phyloP scores from a whole-genome alignment of 2,888 invertebrate genomes.

The Mythimna albipuncta region DNA sequence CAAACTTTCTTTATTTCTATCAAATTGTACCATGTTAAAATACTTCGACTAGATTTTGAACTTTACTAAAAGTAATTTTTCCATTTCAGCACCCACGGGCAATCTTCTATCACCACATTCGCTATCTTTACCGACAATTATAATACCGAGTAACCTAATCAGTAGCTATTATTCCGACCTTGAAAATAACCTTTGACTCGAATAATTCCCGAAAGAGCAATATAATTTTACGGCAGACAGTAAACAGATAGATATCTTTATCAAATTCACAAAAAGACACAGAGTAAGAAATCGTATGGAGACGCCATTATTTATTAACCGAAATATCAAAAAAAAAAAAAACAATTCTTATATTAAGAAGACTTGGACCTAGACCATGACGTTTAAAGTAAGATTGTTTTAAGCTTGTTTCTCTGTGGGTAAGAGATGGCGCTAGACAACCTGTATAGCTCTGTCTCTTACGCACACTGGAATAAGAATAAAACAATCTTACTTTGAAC shows the following conservation, averaged over 20 bases:
- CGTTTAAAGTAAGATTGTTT: too few species aligned
- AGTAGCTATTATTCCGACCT: slow-evolving; percentile 31
- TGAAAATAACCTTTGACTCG: slow-evolving; percentile 27
- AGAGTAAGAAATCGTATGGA: background rate
- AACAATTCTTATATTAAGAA: too few species aligned
- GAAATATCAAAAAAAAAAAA: too few species aligned
- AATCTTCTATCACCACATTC: background rate
- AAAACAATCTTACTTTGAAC: too few species aligned
- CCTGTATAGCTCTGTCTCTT: too few species aligned
- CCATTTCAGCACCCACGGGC: slow-evolving; percentile 5
- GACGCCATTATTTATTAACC: too few species aligned
- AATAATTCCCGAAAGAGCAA: slow-evolving; percentile 40
- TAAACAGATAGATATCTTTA: slow-evolving; percentile 46
- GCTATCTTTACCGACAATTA: slow-evolving; percentile 29
- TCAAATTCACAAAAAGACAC: slow-evolving; percentile 10
- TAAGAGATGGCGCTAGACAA: too few species aligned
- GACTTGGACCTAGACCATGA: too few species aligned
- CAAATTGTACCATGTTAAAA: background rate
- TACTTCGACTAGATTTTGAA: background rate
- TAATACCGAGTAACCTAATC: slow-evolving; percentile 30
- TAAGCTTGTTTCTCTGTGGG: too few species aligned
- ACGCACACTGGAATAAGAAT: too few species aligned
- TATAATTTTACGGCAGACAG: slow-evolving; percentile 40
- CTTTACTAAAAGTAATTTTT: background rate
- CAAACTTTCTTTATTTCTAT: too few species aligned